These are phyloP conservation scores for Leucophora obtusa DNA, from an alignment of 2,888 invertebrate species.

Conservation along the genomic window DNA sequence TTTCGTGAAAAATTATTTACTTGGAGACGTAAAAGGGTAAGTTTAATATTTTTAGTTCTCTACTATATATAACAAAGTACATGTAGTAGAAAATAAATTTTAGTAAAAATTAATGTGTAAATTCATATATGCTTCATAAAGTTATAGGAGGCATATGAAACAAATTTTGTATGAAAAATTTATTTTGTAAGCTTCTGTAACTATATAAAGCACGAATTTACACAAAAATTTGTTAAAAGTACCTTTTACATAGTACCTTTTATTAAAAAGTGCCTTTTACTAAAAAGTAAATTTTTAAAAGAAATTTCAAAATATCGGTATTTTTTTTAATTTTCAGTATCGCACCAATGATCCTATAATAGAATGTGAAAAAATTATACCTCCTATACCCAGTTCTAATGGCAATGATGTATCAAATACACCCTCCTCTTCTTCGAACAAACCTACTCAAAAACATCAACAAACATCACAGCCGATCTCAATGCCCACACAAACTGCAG, in stretches of 20 bases:
- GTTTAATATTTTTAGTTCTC: not conserved
- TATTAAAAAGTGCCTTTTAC: not conserved
- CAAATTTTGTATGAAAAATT: too few relatives aligned
- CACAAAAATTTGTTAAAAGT: too few relatives aligned
- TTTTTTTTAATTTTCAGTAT: constrained; percentile 56
- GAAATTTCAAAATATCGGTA: too few relatives aligned
- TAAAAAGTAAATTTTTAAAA: not conserved
- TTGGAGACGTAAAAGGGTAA: constrained; percentile 65
- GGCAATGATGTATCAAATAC: not conserved
- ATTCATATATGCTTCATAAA: too few relatives aligned
- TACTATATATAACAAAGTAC: too few relatives aligned
- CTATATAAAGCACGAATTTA: too few relatives aligned
- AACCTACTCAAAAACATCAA: not conserved
- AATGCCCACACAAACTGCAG: constrained; percentile 11
- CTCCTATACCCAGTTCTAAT: not conserved
- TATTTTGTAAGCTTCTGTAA: too few relatives aligned
- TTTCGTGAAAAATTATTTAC: constrained; percentile 66
- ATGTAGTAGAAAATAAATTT: too few relatives aligned
- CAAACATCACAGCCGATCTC: not conserved
- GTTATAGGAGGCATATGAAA: too few relatives aligned
- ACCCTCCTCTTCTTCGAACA: not conserved
- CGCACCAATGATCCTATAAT: constrained; percentile 55
- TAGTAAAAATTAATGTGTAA: too few relatives aligned
- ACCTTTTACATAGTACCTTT: too few relatives aligned
- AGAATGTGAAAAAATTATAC: constrained; percentile 45